These are phyloP conservation scores for Meriones unguiculatus DNA, from an alignment of 2,113 vertebrate genomes.

Conservation along the genomic window DNA sequence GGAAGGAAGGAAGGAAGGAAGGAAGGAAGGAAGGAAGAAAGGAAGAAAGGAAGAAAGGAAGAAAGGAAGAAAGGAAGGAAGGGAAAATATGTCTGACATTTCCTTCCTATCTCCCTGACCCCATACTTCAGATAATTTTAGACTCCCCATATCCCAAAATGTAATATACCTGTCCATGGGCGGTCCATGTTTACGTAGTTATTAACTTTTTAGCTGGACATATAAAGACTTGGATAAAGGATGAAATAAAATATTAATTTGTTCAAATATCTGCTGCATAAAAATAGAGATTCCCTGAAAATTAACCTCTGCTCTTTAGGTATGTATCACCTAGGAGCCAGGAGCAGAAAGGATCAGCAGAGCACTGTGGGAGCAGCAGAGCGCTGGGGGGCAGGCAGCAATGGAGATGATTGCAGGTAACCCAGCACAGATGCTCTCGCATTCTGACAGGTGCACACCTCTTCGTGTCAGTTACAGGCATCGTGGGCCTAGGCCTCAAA, in stretches of 20 bases:
- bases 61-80: background rate
- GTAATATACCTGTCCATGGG: background rate
- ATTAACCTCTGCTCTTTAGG: background rate
- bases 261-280: background rate
- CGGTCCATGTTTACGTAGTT: background rate
- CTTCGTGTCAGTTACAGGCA: background rate
- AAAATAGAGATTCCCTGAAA: background rate
- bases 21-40: too few relatives aligned
- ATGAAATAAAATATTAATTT: background rate
- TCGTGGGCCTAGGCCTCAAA: background rate
- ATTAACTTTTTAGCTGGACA: background rate
- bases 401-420: background rate
- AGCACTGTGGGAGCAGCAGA: too few relatives aligned
- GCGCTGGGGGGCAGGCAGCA: too few relatives aligned
- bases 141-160: background rate
- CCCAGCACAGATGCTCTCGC: background rate
- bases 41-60: too few relatives aligned
- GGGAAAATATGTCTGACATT: background rate
- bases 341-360: background rate
- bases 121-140: background rate
- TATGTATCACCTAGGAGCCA: background rate
- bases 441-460: background rate
- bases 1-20: too few relatives aligned
- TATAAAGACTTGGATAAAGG: background rate
- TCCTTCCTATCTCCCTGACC: background rate